Base-by-base conservation (phyloP, 2,797 vertebrate genomes). In the Megalops cyprinoides region DNA sequence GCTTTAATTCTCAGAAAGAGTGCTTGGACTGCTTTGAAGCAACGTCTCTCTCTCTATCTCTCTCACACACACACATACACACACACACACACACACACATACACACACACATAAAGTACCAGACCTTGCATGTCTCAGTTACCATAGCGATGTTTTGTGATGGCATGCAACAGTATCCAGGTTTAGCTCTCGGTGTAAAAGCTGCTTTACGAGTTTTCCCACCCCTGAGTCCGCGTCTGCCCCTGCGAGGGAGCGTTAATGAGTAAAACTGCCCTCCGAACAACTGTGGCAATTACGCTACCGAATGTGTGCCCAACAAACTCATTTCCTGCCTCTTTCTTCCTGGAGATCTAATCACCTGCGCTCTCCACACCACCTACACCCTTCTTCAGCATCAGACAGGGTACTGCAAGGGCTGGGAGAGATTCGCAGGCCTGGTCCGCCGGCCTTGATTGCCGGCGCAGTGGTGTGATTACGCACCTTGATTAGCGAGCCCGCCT, bases 321-420 rank as follows among this genome's bases (percentile, higher is more conserved):
- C 90, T 92, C 91, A 89, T 94, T 94, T 83, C 90, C 77, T 69
- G 84, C 85, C 49, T 71, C 15, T 46, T 39, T 49, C 46, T 82
- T 91, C 88, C 88, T 92, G 90, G 88, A 88, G 87, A 87, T 92
- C 90, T 95, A 96, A 95, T 96, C 93, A 96, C 94, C 92, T 91
- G 91, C 91, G 82, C 93, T 93, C 95, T 95, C 93, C 92, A 96
- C 91, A 94, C 94, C 94, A 95, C 95, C 95, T 94, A 95, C 95
- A 93, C 92, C 94, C 91, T 94, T 93, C 92, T 95, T 94, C 92
- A 93, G 88, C 92, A 94, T 93, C 93, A 92, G 91, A 94, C 90
- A 94, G 88, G 86, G 91, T 90, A 90, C 93, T 88, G 58, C 85
- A 83, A 76, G 89, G 83, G 89, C 86, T 89, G 87, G 87, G 87